A percentile compares a stretch with the other conserved stretches of the same genome.
Evolutionary conservation across 2,797 vertebrate species (phyloP).

Genomic region (Pampus argenteus): DNA sequence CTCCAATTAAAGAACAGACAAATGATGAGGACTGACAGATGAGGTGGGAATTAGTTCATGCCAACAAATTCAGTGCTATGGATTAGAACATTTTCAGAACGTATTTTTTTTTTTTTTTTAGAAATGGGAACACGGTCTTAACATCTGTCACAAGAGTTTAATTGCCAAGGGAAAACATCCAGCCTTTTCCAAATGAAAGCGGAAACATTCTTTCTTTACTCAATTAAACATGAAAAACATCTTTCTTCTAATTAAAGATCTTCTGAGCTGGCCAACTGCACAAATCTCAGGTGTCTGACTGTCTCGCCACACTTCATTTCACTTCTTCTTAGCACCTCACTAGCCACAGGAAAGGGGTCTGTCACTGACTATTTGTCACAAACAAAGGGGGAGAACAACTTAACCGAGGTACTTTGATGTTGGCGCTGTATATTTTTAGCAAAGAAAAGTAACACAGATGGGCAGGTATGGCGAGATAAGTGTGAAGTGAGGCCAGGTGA

Average conservation of each 20-base stretch:
- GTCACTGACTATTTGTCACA: slow-evolving; percentile 57
- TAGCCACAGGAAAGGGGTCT: slow-evolving; percentile 40
- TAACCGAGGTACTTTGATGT: slow-evolving; percentile 24
- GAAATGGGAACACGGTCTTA: slow-evolving; percentile 32
- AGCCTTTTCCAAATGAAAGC: slow-evolving; percentile 44
- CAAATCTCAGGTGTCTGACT: slow-evolving; percentile 61
- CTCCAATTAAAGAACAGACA: background rate
- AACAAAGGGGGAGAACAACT: slow-evolving; percentile 32
- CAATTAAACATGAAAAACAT: slow-evolving; percentile 68
- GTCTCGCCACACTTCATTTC: slow-evolving; percentile 61
- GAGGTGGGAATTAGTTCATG: background rate
- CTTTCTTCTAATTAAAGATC: slow-evolving; percentile 69
- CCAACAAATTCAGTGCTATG: background rate
- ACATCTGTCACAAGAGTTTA: slow-evolving; percentile 49
- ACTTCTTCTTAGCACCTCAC: slow-evolving; percentile 36
- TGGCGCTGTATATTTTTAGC: slow-evolving; percentile 33
- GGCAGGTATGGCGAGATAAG: slow-evolving; percentile 3
- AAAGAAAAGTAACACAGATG: slow-evolving; percentile 13
- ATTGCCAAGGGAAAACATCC: slow-evolving; percentile 44
- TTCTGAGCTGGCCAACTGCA: slow-evolving; percentile 45
- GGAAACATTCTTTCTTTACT: slow-evolving; percentile 57
- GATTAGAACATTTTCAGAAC: slow-evolving; percentile 11
- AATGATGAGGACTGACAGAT: slow-evolving; percentile 2
- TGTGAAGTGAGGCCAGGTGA: slow-evolving; percentile 3
- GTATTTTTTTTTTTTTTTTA: slow-evolving; percentile 22